These are phyloP conservation scores for Spea bombifrons DNA, from an alignment of 2,113 vertebrate genomes.

Conservation along the genomic window DNA sequence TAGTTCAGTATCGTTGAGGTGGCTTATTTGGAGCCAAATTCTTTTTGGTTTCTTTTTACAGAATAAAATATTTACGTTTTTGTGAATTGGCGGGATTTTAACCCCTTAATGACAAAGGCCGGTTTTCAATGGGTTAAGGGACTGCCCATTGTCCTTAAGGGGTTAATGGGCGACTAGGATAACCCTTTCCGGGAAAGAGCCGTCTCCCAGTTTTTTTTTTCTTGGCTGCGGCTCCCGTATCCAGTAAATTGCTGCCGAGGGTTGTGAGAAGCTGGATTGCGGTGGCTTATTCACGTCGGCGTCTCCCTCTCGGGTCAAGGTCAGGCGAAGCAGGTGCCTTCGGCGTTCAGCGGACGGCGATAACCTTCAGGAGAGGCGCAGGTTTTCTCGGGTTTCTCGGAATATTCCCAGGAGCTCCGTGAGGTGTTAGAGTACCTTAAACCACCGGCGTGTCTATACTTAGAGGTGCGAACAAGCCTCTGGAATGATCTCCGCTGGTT, in stretches of 20 bases:
- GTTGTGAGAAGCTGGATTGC: background rate
- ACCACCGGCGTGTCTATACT: background rate
- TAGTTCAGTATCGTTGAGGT: too few species aligned
- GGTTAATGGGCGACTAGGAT: too few species aligned
- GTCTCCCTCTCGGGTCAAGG: background rate
- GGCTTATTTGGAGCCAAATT: too few species aligned
- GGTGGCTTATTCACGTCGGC: background rate
- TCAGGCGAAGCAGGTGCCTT: background rate
- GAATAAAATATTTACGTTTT: too few species aligned
- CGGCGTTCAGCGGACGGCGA: background rate
- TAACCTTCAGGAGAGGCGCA: background rate
- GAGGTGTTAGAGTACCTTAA: background rate
- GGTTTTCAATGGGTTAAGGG: too few species aligned
- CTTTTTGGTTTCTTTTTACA: too few species aligned
- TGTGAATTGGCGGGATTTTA: too few species aligned
- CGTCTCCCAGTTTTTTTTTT: too few species aligned
- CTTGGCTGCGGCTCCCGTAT: too few species aligned
- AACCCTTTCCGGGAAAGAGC: too few species aligned
- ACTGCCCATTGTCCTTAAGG: too few species aligned
- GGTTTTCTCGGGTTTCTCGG: background rate
- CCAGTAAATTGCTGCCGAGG: background rate
- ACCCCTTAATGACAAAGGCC: too few species aligned
- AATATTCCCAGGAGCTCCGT: background rate
- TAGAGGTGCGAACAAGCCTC: background rate
- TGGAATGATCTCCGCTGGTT: background rate